These are phyloP conservation scores for Malurus alboscapulatus DNA, from an alignment of 2,113 vertebrate species.

Conservation along the genomic window DNA sequence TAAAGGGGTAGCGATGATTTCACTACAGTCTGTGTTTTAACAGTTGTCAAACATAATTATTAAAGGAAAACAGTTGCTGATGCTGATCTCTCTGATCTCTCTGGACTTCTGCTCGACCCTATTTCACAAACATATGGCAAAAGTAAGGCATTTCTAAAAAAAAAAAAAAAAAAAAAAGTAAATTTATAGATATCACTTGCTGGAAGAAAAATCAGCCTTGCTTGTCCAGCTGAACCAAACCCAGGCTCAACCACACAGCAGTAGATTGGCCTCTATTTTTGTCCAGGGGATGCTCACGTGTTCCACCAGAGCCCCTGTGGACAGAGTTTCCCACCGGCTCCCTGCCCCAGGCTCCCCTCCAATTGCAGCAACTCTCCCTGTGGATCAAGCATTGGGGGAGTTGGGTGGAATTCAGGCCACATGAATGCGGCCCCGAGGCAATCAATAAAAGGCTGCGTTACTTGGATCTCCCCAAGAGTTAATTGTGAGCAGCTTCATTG, in stretches of 20 bases:
- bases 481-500: slow-evolving; percentile 16
- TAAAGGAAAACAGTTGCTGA: slow-evolving; percentile 3
- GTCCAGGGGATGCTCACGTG: neutral
- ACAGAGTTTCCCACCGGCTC: neutral
- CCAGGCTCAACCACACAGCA: neutral
- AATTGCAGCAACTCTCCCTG: neutral
- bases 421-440: neutral
- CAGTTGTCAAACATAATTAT: slow-evolving; percentile 30
- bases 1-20: slow-evolving; percentile 10
- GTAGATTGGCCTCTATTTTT: neutral
- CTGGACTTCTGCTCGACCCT: neutral
- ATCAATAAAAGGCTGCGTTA: neutral
- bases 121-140: neutral
- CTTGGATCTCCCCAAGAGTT: slow-evolving; percentile 41
- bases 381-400: neutral
- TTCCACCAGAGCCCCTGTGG: neutral
- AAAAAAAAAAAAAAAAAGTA: neutral
- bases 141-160: neutral
- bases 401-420: neutral
- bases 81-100: neutral
- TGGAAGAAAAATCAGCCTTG: neutral
- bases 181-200: neutral
- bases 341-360: neutral
- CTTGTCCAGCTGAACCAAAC: neutral
- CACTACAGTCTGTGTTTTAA: neutral